phyloP scores from a whole-genome alignment of 2,888 invertebrate species.

The Aquatica leii region DNA sequence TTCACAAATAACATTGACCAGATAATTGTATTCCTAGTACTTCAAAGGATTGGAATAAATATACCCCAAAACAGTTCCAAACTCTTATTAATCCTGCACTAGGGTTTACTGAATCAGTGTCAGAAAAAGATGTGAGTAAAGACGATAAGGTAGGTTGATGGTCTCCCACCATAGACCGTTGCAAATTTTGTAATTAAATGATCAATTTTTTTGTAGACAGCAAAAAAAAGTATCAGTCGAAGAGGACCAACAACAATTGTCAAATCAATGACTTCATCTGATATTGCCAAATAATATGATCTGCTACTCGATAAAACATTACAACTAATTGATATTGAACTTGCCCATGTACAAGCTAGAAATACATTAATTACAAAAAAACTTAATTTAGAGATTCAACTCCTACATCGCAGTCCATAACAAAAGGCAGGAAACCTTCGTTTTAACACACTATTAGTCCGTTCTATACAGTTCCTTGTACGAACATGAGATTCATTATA shows the following conservation, averaged over 20 bases:
- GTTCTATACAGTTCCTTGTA: not conserved
- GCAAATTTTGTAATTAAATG: not conserved
- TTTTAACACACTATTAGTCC: not conserved
- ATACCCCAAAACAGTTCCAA: not conserved
- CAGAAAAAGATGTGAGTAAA: not conserved
- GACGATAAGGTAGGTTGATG: not conserved
- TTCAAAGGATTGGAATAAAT: conserved; percentile 2
- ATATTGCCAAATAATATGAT: not conserved
- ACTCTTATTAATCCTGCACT: not conserved
- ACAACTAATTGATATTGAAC: not conserved
- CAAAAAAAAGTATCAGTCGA: not conserved
- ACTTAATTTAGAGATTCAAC: not conserved
- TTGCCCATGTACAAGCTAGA: not conserved
- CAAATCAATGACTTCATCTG: not conserved
- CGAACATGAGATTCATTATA: not conserved
- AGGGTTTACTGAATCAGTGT: not conserved
- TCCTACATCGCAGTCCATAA: not conserved
- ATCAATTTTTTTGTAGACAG: not conserved
- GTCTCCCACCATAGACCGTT: conserved; percentile 1
- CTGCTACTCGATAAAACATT: not conserved
- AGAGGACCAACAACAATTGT: not conserved
- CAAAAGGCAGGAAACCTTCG: too few relatives aligned
- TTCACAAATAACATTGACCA: not conserved
- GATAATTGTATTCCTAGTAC: not conserved
- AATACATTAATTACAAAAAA: not conserved